Evolutionary conservation across 2,797 vertebrate species (phyloP).

Genomic region (Macrochelys suwanniensis): DNA sequence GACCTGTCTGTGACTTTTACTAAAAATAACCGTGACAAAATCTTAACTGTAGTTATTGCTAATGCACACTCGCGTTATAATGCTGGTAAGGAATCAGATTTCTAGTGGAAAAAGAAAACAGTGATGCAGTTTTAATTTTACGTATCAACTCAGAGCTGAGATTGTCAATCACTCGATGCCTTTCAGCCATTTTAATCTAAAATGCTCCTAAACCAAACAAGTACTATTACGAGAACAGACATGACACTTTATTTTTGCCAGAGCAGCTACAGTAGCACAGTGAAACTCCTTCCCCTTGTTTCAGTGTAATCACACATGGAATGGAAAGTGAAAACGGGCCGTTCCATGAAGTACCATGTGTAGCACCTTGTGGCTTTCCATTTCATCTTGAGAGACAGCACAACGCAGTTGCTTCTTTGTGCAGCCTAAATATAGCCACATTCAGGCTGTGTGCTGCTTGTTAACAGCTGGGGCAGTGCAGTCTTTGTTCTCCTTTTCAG

Average conservation of each 20-base stretch:
- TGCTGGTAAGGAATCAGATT: neutral
- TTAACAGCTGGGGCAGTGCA: neutral
- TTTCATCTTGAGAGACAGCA: neutral
- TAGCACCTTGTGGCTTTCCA: neutral
- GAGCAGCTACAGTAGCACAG: constrained; percentile 28
- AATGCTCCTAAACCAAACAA: neutral
- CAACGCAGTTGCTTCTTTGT: constrained; percentile 39
- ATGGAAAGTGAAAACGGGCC: rapidly evolving
- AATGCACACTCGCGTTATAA: rapidly evolving
- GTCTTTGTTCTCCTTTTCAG: constrained; percentile 44
- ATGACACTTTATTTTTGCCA: neutral
- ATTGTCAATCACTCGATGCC: neutral
- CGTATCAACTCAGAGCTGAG: neutral
- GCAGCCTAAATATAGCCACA: constrained; percentile 67
- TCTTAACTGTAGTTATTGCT: neutral
- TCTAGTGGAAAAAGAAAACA: neutral
- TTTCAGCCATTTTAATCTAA: neutral
- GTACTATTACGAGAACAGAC: neutral
- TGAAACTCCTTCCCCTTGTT: neutral
- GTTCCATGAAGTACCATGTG: neutral
- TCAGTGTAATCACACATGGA: rapidly evolving
- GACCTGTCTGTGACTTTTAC: no score
- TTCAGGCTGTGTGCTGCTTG: constrained; percentile 22
- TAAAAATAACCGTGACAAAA: no score
- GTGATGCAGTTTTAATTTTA: rapidly evolving